Evolutionary conservation across 1,140 invertebrate species (phyloP).

Genomic region (Eumaeus atala): DNA sequence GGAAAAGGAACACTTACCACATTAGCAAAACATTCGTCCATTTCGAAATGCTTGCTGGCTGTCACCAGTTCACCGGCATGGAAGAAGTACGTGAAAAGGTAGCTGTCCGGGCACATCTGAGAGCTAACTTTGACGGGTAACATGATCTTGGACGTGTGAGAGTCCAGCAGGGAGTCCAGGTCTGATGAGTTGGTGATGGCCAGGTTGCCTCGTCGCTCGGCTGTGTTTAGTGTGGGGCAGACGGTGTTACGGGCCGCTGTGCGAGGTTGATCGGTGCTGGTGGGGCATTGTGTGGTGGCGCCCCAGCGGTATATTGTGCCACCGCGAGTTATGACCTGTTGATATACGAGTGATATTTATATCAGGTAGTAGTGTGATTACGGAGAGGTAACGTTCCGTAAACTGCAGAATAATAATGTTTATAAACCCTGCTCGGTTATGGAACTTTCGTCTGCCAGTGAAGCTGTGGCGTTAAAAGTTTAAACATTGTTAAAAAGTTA

Average conservation of each 20-base stretch:
- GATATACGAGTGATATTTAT: slow-evolving; percentile 9
- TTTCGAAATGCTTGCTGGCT: slow-evolving; percentile 59
- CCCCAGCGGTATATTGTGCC: slow-evolving; percentile 64
- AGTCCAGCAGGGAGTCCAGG: slow-evolving; percentile 38
- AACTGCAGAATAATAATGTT: too few species aligned
- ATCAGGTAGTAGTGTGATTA: too few species aligned
- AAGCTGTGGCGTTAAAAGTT: too few species aligned
- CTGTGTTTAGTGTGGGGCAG: slow-evolving; percentile 23
- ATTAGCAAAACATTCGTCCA: slow-evolving; percentile 68
- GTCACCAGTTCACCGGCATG: slow-evolving; percentile 78
- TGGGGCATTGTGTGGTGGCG: slow-evolving; percentile 59
- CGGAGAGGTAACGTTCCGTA: too few species aligned
- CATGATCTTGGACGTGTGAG: slow-evolving; percentile 44
- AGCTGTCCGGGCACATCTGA: slow-evolving; percentile 79
- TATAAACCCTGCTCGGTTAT: too few species aligned
- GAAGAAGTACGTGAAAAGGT: slow-evolving; percentile 81
- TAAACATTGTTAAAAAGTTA: too few species aligned
- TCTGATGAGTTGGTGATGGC: slow-evolving; percentile 24
- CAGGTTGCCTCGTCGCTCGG: slow-evolving; percentile 13
- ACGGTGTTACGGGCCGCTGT: slow-evolving; percentile 31
- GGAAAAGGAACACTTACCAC: too few species aligned
- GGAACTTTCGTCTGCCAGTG: too few species aligned
- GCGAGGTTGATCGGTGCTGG: slow-evolving; percentile 33
- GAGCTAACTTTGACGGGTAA: slow-evolving; percentile 69
- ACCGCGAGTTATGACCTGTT: slow-evolving; percentile 59